phyloP scores from a whole-genome alignment of 2,113 vertebrate genomes.

The Serinus canaria region DNA sequence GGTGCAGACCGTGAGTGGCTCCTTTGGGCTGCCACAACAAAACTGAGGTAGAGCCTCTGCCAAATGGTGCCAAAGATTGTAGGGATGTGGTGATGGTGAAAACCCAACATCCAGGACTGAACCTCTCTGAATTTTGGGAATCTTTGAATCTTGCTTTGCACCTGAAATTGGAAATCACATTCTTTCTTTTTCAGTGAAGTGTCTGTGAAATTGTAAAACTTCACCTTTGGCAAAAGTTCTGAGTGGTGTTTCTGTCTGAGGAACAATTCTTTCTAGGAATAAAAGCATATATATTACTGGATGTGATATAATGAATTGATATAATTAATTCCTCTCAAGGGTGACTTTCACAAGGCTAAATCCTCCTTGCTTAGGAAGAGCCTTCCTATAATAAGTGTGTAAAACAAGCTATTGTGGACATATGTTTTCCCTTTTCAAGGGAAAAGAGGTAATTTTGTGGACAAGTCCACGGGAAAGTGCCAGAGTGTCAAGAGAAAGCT shows the following conservation, averaged over 20 bases:
- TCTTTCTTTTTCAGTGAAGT: rapidly evolving
- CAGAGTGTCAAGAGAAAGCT: background rate
- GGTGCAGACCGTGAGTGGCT: background rate
- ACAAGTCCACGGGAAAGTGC: background rate
- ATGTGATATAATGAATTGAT: background rate
- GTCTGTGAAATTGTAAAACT: background rate
- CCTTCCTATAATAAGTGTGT: background rate
- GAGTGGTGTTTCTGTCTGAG: background rate
- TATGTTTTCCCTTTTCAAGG: background rate
- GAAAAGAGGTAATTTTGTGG: background rate
- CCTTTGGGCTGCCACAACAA: background rate
- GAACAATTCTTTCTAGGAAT: background rate
- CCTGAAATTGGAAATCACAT: background rate
- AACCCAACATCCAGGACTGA: background rate
- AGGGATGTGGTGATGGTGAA: background rate
- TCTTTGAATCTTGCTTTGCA: rapidly evolving
- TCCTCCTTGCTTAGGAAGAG: background rate
- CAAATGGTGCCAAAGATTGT: rapidly evolving
- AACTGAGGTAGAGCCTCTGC: background rate
- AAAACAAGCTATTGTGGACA: background rate
- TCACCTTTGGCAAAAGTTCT: background rate
- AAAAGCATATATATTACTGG: background rate
- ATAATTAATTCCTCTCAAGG: background rate
- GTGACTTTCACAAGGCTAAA: background rate
- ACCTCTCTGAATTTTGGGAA: background rate